Base-by-base conservation (phyloP, 2,797 vertebrate genomes). In the Acrossocheilus fasciatus region DNA sequence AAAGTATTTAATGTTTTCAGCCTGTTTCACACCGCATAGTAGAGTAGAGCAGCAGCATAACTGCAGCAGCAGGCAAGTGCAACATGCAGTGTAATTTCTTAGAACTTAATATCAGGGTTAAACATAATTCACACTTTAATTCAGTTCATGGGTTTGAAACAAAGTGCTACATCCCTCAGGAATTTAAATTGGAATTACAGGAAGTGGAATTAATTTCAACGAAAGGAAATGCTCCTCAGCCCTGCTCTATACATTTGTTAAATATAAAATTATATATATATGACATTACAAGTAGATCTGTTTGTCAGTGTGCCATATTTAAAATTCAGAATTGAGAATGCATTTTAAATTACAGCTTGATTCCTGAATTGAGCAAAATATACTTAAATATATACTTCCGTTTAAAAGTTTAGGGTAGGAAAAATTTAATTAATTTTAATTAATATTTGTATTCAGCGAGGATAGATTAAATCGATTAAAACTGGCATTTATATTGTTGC, bases 241-340 rank as follows among this genome's bases (percentile, higher is more conserved):
- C 30, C 30, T 76, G 26, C 10, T 76, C 45, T 1, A 36, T 52
- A 23, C 17, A 54, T 76, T 54, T 54, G 30, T 12, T 12, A 36
- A 54, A 36, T 36, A 54, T 34, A 1, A 23, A 54, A 26, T 52
- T 7, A 14, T 12, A 20, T 74, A 18, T 36, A 36, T 36, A 36
- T 30, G n/a, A 18, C n/a, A 50, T 50, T 74, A 30, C 43, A 74
- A 50, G 10, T 74, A 18, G n/a, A 50, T 72, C 14, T 50, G 14
- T 30, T 5, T 30, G n/a, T 74, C 43, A 47, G 12, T 45, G 39
- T 72, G 41, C 14, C 70, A 14, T 45, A 73, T 59, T n/a, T 59
- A 2, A 73, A n/a, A 52, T 73, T 73, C n/a, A 30, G 14, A 47
- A 17, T 74, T 47, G n/a, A 74, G n/a, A 74, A 75, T 75, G 45